Evolutionary conservation across 2,888 invertebrate genomes (phyloP), one percentile per base, ranked within the genome.

Genomic region (Rhorus exstirpatorius): DNA sequence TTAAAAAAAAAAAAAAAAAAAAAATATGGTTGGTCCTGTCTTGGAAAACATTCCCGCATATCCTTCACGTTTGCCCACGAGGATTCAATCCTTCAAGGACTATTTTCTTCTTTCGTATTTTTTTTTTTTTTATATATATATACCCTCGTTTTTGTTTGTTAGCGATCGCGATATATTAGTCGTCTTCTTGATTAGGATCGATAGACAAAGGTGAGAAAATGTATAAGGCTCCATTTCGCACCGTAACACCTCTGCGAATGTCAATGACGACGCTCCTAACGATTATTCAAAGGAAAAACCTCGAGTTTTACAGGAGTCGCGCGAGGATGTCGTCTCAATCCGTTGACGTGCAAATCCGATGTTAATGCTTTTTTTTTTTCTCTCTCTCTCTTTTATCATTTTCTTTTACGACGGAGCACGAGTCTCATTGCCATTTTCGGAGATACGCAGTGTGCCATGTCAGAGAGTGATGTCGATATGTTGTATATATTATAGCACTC

Each of bases 391-490:
- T 46, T 68, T 68, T 24, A 58, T 58, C 3, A 26, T 72, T 44
- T 51, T 70, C 58, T 67, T 61, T 68, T 55, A 55, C 49, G 63
- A 58, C 51, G 51, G 44, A 51, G 61, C 24, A 61, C 49, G 49
- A 78, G 72, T 74, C 68, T 44, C 78, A 49, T 72, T 74, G 31
- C 77, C 77, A 55, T 82, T 79, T 72, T 65, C n/a, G 70, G 71
- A 41, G 44, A 60, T 35, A 21, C 17, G 51, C 71, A n/a, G 65
- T 38, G 41, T 58, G 65, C 72, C 51, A 31, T 7, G 44, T 21
- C 14, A 53, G 70, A 44, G 63, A 70, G 24, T 65, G 61, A 38
- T 65, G 53, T 26, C 41, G 72, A 53, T 7, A 53, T 55, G 41
- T 24, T 31, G 17, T 21, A 65, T 65, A 6, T 21, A 44, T 38